Base-by-base conservation (phyloP, 1,140 invertebrate genomes). In the Drosophila sulfurigaster region DNA sequence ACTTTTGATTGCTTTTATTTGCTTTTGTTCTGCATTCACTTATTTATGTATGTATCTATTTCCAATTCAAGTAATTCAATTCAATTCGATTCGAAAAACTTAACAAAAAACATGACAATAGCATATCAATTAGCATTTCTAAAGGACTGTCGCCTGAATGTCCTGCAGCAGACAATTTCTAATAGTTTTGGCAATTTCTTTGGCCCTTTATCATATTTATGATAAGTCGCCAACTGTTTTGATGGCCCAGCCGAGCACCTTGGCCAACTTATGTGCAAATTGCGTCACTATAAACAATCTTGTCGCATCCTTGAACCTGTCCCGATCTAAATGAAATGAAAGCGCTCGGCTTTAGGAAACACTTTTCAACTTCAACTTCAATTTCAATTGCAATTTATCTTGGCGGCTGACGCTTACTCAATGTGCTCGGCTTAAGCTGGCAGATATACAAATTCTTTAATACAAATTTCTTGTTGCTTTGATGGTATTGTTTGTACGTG, bases 151-250 rank as follows among this genome's bases (percentile, higher is more conserved):
- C 28, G 25, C 10, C 25, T 6, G n/a, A 10, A 52, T 13, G 51
- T 32, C 51, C 51, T 32, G 13, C 10, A 28, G n/a, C 15, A 28
- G 13, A 35, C 46, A 32, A 35, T n/a, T 60, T 4, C n/a, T 16
- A 13, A 30, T 60, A 62, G 13, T 64, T 43, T 41, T 65, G 68
- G 46, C 56, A 51, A 51, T 78, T 78, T 81, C 49, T 63, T 63
- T 56, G 7, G 49, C 79, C 69, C 66, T 87, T 86, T 48, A 69
- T 78, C 71, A 76, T 56, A 67, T 81, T 79, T 79, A 81, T 75
- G 78, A 63, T 83, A 35, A 46, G 58, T 57, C 68, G 38, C 58
- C 60, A 49, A 58, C 43, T 30, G 35, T 52, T 57, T 73, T 54
- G 56, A 59, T 66, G 70, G 13, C 20, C 4, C 13, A 32, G 20